Conservation (phyloP, 2,797 vertebrate species). For the Steatocranus sp. region DNA sequence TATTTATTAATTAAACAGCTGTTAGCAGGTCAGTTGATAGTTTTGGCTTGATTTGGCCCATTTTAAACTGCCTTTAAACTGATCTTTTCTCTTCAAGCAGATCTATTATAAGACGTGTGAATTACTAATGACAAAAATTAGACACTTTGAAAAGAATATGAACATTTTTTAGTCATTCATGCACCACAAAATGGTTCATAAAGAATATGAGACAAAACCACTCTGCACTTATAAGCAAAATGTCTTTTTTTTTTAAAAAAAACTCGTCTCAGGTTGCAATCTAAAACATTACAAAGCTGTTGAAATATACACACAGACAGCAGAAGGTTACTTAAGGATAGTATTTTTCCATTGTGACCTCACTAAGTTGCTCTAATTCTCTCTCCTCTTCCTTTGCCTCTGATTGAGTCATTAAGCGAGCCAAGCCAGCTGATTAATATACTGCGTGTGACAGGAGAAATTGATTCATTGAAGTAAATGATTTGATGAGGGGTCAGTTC, state of each 20-base stretch:
- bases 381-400: constrained; percentile 23
- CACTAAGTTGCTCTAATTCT: constrained; percentile 10
- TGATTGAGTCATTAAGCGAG: constrained; percentile 61
- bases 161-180: background rate
- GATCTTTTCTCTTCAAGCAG: background rate
- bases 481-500: constrained; percentile 70
- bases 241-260: accelerated
- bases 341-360: constrained; percentile 16
- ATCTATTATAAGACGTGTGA: background rate
- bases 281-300: background rate
- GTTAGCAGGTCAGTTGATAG: background rate
- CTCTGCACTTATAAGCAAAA: background rate
- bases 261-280: background rate
- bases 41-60: background rate
- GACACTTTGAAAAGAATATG: background rate
- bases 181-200: background rate
- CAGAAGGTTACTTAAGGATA: constrained; percentile 30
- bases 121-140: background rate
- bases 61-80: background rate
- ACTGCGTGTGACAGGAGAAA: constrained; percentile 59
- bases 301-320: background rate
- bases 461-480: constrained; percentile 71
- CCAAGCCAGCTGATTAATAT: constrained; percentile 64
- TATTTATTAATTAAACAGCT: background rate
- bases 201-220: background rate